Base-by-base conservation (phyloP, 2,797 vertebrate species). In the Pteronotus mesoamericanus region DNA sequence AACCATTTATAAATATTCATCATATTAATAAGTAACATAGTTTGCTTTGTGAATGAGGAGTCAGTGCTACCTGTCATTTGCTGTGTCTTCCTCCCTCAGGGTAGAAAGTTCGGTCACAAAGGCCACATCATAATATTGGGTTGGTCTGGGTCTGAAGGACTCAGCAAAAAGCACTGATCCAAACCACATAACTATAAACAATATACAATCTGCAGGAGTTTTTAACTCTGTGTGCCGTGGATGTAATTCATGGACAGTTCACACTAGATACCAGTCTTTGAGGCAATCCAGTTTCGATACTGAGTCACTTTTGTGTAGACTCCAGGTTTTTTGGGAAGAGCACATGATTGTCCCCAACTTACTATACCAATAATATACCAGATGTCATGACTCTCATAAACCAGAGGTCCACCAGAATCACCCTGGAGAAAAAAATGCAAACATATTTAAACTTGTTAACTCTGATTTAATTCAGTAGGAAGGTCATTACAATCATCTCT, bases 301-400 rank as follows among this genome's bases (percentile, higher is more conserved):
- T 97, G 98, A 96, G 98, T 98, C 80, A 99, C 98, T 96, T 96
- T 97, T 0, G 98, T 98, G 69, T 99, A 99, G 57, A 99, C 98
- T 15, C 99, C 99, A 22, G 99, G 99, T 86, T 98, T 99, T 86
- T 99, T 98, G 51, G 39, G 97, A 92, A 98, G 98, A 89, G 98
- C 98, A 95, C 99, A 99, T 32, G 98, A 98, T 51, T 98, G 98
- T 95, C 99, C 99, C 98, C 98, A 99, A 94, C 99, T 99, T 95
- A 99, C 98, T 97, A 98, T 98, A 95, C 98, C 98, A 34, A 98
- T 97, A 71, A 99, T 98, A 84, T 98, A 98, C 98, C 98, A 99
- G 93, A 98, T 98, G 88, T 98, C 98, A 96, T 87, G 98, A 89
- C 96, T 97, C 92, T 98, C 98, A 0, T 98, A 97, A 61, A 99